Evolutionary conservation across 2,113 vertebrate species (phyloP), one percentile per base, ranked within the genome.

Genomic region (Lycocorax pyrrhopterus): DNA sequence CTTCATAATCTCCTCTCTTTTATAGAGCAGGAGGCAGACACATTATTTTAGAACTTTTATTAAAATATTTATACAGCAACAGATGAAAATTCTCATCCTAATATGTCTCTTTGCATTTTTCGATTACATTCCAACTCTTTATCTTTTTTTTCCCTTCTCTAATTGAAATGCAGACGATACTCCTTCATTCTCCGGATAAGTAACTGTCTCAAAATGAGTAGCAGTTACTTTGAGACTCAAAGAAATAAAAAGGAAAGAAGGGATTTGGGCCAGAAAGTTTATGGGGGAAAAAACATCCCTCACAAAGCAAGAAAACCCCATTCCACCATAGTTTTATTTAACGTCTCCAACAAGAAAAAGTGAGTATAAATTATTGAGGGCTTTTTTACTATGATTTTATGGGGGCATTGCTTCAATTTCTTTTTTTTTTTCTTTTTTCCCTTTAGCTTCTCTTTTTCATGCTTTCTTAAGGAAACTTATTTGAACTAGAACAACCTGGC

Each of bases 51-150:
- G 84, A 94, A 96, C 86, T 97, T 96, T 97, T 97, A 97, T 89
- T 95, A 89, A 96, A 97, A 91, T 97, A 96, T 97, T 97, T 96
- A 96, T 95, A 91, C 47, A 94, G 89, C 80, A 97, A 88, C 94
- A 97, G 95, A 95, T 97, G 97, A 97, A 96, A 96, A 96, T 93
- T 84, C 91, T 96, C 90, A 96, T 92, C 93, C 83, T 94, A 74
- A 94, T 94, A 93, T 90, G 91, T 92, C 81, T 94, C 88, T 76
- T 94, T 89, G 84, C 76, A 80, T 84, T 96, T 96, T 93, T 94
- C 47, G 2, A 83, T 79, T 75, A 55, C 1, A 41, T 95, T 97
- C 94, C 91, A 97, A 96, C 90, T 83, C 93, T 97, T 94, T 93
- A 93, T 95, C 94, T 93, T 85, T 84, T 60, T 89, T 95, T 94